These are phyloP conservation scores for Stylophora pistillata DNA, from an alignment of 64 coral and sea anemone genomes.

Conservation along the genomic window DNA sequence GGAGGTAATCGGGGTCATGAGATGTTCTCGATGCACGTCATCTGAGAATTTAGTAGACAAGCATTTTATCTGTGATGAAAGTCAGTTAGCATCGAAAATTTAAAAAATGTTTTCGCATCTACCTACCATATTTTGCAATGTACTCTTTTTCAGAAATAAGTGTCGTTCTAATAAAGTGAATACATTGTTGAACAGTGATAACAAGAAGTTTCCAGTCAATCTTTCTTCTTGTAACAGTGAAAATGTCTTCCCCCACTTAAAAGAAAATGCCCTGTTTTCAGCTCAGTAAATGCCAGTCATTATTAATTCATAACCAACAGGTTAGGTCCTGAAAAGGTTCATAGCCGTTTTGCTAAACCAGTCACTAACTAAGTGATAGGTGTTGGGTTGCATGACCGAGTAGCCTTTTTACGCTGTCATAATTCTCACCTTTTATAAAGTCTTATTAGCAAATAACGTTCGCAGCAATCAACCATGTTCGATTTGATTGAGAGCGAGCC, in stretches of 20 bases:
- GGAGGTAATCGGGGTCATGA: neutral
- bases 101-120: neutral
- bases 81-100: neutral
- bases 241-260: neutral
- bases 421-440: neutral
- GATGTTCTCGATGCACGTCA: neutral
- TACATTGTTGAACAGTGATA: neutral
- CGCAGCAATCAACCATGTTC: neutral
- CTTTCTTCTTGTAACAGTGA: neutral
- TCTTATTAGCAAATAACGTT: neutral
- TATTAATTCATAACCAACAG: slow-evolving; percentile 38
- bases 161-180: neutral
- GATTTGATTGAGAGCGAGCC: neutral
- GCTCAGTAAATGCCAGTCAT: slow-evolving; percentile 7
- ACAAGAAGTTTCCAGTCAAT: neutral
- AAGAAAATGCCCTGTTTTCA: neutral
- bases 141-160: neutral
- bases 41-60: neutral
- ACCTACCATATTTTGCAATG: neutral
- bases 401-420: neutral
- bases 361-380: slow-evolving; percentile 22
- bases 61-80: neutral
- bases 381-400: neutral
- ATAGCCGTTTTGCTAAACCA: neutral
- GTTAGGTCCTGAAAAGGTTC: slow-evolving; percentile 30